A percentile compares a stretch with the other conserved stretches of the same genome.
Evolutionary conservation across 2,888 invertebrate genomes (phyloP).

Genomic region (Opisthograptis luteolata): DNA sequence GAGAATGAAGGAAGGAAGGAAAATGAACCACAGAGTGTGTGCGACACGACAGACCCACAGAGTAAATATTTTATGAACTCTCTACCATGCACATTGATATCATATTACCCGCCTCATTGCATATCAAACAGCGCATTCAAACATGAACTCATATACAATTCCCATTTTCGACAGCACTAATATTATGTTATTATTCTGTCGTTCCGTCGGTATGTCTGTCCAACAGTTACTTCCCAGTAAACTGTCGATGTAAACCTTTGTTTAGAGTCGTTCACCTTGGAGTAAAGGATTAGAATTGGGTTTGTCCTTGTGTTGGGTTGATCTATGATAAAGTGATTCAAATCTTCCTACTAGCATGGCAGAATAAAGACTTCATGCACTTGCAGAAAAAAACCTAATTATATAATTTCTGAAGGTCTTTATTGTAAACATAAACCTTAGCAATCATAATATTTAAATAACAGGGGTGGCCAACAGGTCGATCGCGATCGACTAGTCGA

Average conservation of each 20-base stretch:
- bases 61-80: no score
- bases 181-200: conserved; percentile 50
- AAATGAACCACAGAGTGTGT: no score
- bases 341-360: no score
- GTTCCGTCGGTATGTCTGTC: conserved; percentile 25
- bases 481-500: no score
- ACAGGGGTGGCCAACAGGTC: no score
- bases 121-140: conserved; percentile 37
- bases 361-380: no score
- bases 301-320: conserved; percentile 23
- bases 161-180: conserved; percentile 40
- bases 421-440: no score
- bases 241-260: conserved; percentile 31
- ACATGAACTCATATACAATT: conserved; percentile 36
- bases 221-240: conserved; percentile 47
- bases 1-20: no score
- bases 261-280: conserved; percentile 45
- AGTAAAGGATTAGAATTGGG: conserved; percentile 4
- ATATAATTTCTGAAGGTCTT: background rate
- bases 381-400: no score
- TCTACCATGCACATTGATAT: no score
- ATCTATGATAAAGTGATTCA: conserved; percentile 3
- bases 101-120: conserved; percentile 31
- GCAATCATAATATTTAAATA: no score
- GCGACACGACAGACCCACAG: no score